These are phyloP conservation scores for Meleagris gallopavo DNA, from an alignment of 2,113 vertebrate genomes.

Conservation along the genomic window DNA sequence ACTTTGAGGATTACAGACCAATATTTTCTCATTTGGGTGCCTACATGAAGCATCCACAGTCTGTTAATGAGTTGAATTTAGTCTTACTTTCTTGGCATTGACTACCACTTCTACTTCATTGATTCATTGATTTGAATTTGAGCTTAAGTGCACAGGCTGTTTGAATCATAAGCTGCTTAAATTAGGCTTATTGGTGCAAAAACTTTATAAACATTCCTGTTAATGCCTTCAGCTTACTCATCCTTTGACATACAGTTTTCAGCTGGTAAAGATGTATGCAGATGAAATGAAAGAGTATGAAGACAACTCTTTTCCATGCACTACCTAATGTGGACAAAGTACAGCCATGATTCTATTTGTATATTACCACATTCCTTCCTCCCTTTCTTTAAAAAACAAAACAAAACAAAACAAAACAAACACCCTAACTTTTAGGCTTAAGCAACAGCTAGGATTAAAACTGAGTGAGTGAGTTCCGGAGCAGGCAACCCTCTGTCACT, in stretches of 20 bases:
- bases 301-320: neutral
- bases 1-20: neutral
- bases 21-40: neutral
- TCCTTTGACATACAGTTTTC: neutral
- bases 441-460: neutral
- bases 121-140: neutral
- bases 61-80: neutral
- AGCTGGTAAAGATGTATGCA: neutral
- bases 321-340: neutral
- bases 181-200: neutral
- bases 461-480: neutral
- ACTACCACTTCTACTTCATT: neutral
- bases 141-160: neutral
- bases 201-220: neutral
- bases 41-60: neutral
- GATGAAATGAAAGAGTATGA: neutral
- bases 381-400: neutral
- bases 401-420: neutral
- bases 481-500: rapidly evolving
- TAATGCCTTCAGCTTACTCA: neutral
- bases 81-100: neutral
- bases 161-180: neutral
- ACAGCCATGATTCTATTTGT: neutral
- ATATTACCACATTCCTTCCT: neutral
- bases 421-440: neutral